Conservation (phyloP, 2,888 invertebrate genomes). For the Plusia festucae region DNA sequence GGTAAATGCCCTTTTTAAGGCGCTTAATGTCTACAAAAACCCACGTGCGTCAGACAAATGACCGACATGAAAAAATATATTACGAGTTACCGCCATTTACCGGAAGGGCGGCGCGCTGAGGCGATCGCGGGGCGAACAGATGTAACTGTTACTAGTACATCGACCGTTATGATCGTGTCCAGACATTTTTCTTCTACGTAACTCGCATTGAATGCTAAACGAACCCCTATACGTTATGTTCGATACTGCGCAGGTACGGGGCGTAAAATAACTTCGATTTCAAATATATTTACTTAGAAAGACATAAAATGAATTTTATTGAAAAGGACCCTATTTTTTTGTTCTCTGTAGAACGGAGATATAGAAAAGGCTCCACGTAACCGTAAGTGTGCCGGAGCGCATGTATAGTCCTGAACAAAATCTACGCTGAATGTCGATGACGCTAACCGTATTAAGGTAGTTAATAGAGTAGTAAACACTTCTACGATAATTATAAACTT, state of each 20-base stretch:
- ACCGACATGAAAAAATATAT: conserved; percentile 78
- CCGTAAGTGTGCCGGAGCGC: conserved; percentile 12
- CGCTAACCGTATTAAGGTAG: no score
- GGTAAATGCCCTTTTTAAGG: conserved; percentile 78
- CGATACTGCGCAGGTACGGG: conserved; percentile 14
- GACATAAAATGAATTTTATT: conserved; percentile 71
- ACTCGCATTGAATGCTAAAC: neutral
- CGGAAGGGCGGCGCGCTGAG: conserved; percentile 26
- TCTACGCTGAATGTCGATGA: no score
- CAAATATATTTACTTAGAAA: conserved; percentile 73
- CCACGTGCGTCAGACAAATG: conserved; percentile 80
- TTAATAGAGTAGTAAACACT: no score
- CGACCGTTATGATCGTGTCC: neutral
- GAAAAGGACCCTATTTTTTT: conserved; percentile 63
- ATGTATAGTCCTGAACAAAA: neutral
- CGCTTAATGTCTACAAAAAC: conserved; percentile 79
- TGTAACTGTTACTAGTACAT: neutral
- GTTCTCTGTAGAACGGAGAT: conserved; percentile 12
- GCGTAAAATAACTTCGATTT: conserved; percentile 70
- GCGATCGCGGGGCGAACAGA: neutral
- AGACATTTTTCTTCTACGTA: neutral
- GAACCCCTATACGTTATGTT: conserved; percentile 6
- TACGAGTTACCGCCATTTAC: conserved; percentile 67
- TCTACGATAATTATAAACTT: no score
- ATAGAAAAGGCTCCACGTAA: conserved; percentile 7